A percentile compares a stretch with the other conserved stretches of the same genome.
phyloP scores from a whole-genome alignment of 2,797 vertebrate genomes.

The Phataginus tetradactyla region DNA sequence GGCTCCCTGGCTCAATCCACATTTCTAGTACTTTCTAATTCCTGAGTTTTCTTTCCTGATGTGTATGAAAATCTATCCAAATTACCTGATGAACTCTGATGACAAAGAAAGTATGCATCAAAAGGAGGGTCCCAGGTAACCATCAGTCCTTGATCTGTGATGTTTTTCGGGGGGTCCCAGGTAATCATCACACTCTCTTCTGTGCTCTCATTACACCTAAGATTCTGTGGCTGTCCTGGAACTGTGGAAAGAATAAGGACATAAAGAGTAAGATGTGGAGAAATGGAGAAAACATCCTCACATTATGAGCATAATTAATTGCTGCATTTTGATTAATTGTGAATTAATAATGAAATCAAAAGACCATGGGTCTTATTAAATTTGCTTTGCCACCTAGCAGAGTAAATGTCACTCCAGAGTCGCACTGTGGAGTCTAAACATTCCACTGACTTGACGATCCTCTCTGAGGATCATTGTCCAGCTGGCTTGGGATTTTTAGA shows the following conservation, averaged over 20 bases:
- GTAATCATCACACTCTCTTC: rapidly evolving
- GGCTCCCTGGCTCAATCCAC: background rate
- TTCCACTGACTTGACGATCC: background rate
- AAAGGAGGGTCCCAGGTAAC: rapidly evolving
- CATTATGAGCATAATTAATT: background rate
- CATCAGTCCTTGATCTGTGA: rapidly evolving
- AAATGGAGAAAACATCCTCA: background rate
- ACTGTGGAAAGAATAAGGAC: constrained; percentile 33
- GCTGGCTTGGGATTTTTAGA: background rate
- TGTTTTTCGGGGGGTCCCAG: rapidly evolving
- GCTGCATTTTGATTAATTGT: background rate
- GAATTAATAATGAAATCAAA: background rate
- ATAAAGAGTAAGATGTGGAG: background rate
- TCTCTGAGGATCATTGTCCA: background rate
- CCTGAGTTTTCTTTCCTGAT: background rate
- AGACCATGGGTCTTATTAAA: background rate
- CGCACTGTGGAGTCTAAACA: background rate
- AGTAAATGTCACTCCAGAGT: background rate
- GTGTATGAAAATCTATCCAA: background rate
- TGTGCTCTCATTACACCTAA: rapidly evolving
- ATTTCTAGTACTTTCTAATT: background rate
- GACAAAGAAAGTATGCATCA: rapidly evolving
- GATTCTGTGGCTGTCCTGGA: rapidly evolving
- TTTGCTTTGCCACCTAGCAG: too few relatives aligned
- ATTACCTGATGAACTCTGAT: rapidly evolving